These are phyloP conservation scores for Sipha flava DNA, from an alignment of 1,140 invertebrate species.

Conservation along the genomic window DNA sequence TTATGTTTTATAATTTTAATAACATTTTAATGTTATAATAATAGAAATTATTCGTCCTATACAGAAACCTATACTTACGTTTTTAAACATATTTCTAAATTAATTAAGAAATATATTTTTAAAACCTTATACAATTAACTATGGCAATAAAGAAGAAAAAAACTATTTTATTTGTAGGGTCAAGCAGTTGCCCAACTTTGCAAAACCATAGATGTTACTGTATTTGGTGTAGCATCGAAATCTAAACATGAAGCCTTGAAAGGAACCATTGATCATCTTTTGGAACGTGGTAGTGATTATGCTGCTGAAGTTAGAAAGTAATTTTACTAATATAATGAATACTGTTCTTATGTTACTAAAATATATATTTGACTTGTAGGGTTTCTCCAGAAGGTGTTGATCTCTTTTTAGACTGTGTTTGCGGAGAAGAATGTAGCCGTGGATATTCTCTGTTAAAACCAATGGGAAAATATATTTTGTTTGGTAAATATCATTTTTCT, in stretches of 20 bases:
- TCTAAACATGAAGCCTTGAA: slow-evolving; percentile 74
- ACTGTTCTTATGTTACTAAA: background rate
- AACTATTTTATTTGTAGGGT: slow-evolving; percentile 50
- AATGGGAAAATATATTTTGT: slow-evolving; percentile 82
- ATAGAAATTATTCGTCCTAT: no score
- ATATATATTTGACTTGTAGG: slow-evolving; percentile 45
- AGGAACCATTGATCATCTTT: slow-evolving; percentile 62
- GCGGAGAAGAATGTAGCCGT: slow-evolving; percentile 78
- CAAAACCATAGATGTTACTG: slow-evolving; percentile 68
- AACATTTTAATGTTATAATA: no score
- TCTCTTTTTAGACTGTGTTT: slow-evolving; percentile 77
- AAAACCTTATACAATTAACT: no score
- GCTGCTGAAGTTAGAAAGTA: slow-evolving; percentile 75
- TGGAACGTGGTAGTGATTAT: slow-evolving; percentile 71
- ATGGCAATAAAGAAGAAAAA: background rate
- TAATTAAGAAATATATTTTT: no score
- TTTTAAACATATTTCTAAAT: no score
- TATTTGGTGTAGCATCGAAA: slow-evolving; percentile 78
- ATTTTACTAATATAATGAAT: slow-evolving; percentile 41
- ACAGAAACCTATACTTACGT: no score
- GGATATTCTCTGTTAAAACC: slow-evolving; percentile 76
- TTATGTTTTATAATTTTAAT: no score
- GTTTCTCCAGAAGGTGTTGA: slow-evolving; percentile 71
- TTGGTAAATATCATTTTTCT: slow-evolving; percentile 50
- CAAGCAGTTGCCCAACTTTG: slow-evolving; percentile 73